Base-by-base conservation (phyloP, 2,888 invertebrate genomes). In the Drosophila multiciliata region DNA sequence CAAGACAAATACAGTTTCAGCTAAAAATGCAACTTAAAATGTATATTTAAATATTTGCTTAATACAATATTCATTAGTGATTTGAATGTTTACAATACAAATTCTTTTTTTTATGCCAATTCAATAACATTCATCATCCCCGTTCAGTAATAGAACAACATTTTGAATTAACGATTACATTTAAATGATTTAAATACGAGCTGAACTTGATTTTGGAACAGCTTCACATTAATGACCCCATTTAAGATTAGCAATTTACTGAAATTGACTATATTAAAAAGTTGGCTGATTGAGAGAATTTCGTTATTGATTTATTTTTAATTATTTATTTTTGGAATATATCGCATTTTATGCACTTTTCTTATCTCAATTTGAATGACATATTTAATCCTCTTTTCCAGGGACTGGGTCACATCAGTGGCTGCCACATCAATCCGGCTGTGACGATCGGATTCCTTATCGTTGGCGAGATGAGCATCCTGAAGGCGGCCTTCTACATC, bases 391-490 rank as follows among this genome's bases (percentile, higher is more conserved):
- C 12, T 5, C n/a, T 29, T 36, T 50, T 93, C 1, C 94, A 97
- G 97, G 94, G 95, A 57, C 94, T 98, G 79, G 97, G 97, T 0
- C 97, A 98, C 91, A 96, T 98, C 45, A 98, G 97, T 49, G 98
- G 98, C 8, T 97, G 97, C 1, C 98, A 98, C 93, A 95, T 98
- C 85, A 98, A 99, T 94, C 98, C 98, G 0, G 98, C 98, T 0
- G 97, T 99, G 42, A 98, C 98, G 0, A 92, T 95, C 62, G 97
- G 97, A 0, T 95, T 98, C 92, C 93, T 98, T 78, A 95, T 95
- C 9, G 95, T 97, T 5, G 97, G 98, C 57, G 96, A 97, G 93
- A 95, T 97, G 83, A 96, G 96, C 87, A 94, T 98, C 35, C 93
- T 98, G 54, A 96, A 97, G 91, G 96, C 96, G 0, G 57, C 96